phyloP scores from a whole-genome alignment of 2,888 invertebrate genomes.

The Sphaerophoria rueppellii region DNA sequence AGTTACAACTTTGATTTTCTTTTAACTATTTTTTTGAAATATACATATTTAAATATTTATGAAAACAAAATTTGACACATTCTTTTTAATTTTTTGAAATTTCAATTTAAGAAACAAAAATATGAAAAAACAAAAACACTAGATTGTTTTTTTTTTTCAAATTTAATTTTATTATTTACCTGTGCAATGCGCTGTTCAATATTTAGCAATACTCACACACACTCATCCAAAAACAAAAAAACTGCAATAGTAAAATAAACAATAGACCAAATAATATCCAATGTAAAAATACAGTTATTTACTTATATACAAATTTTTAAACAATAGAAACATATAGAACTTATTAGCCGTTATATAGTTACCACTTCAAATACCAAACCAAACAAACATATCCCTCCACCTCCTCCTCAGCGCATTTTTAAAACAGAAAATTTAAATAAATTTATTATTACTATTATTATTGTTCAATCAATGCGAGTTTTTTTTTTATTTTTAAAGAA shows the following conservation, averaged over 20 bases:
- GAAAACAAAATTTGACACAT: no score
- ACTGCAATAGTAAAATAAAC: neutral
- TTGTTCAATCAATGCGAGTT: conserved; percentile 65
- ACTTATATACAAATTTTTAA: neutral
- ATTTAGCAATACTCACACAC: neutral
- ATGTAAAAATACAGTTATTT: conserved; percentile 31
- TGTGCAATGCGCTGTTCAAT: conserved; percentile 32
- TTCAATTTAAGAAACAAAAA: no score
- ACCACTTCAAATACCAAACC: conserved; percentile 10
- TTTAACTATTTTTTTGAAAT: no score
- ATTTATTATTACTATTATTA: conserved; percentile 10
- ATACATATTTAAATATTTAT: no score
- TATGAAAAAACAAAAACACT: no score
- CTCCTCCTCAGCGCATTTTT: conserved; percentile 33
- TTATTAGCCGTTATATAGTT: conserved; percentile 20
- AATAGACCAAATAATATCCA: conserved; percentile 11
- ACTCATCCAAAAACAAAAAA: neutral
- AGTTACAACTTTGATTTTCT: conserved; percentile 29
- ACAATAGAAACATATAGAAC: conserved; percentile 16
- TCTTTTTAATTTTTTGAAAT: no score
- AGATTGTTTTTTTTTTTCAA: no score
- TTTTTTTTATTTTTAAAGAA: neutral
- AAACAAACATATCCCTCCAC: neutral
- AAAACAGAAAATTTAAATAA: conserved; percentile 67
- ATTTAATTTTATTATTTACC: conserved; percentile 20